Percentiles rank a stretch among this genome's conserved stretches.
phyloP scores from a whole-genome alignment of 2,113 vertebrate genomes.

The Vidua macroura region DNA sequence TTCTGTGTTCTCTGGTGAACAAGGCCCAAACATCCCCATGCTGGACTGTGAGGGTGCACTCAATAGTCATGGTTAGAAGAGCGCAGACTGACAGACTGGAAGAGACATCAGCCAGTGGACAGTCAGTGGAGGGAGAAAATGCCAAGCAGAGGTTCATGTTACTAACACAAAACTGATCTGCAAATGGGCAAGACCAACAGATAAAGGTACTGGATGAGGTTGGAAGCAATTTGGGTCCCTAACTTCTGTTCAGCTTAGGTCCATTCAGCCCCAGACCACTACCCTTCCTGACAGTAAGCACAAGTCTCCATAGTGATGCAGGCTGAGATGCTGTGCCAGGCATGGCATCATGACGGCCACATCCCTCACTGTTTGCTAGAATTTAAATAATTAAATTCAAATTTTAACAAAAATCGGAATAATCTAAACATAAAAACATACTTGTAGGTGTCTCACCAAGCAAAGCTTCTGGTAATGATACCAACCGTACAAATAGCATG shows the following conservation, averaged over 20 bases:
- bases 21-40: background rate
- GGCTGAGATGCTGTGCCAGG: background rate
- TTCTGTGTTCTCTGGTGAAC: background rate
- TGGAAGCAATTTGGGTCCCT: background rate
- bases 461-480: background rate
- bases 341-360: background rate
- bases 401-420: background rate
- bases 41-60: background rate
- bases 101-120: background rate
- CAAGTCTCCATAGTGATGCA: background rate
- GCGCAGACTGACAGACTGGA: background rate
- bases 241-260: background rate
- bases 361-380: background rate
- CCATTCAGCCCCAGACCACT: background rate
- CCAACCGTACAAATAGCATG: background rate
- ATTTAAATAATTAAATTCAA: background rate
- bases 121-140: background rate
- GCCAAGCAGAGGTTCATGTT: fast-evolving
- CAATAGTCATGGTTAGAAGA: background rate
- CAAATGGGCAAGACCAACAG: background rate
- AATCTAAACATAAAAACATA: background rate
- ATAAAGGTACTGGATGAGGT: background rate
- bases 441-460: background rate
- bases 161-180: background rate
- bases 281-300: background rate